Base-by-base conservation (phyloP, 2,888 invertebrate species). In the Philereme transversata region DNA sequence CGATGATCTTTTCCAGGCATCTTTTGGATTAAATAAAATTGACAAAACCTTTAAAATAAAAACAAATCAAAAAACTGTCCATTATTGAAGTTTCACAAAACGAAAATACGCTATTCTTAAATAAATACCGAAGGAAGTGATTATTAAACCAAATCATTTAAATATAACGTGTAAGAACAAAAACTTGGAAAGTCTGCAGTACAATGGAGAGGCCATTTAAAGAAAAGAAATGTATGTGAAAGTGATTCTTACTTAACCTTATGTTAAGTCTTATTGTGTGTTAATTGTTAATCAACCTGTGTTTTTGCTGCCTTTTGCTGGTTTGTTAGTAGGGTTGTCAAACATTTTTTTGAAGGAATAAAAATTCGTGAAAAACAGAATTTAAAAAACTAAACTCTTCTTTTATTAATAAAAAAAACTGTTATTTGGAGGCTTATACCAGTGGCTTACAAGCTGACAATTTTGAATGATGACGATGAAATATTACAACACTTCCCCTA, bases 181-280 rank as follows among this genome's bases (percentile, higher is more conserved):
- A 51, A 50, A 52, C 11, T 41, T 49, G 46, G 59, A 59, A 59
- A 59, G 59, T 22, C 38, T 48, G 40, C 44, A 45, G 48, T 11
- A 53, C 53, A 57, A 48, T 46, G 49, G 36, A 34, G 22, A 51
- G 57, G 53, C 57, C 62, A 57, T 57, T 46, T 57, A 51, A 46
- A 45, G n/a, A 45, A 54, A 50, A 51, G 51, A 52, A 49, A 60
- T 44, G 43, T 44, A 50, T 22, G 57, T 54, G 62, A 62, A 62
- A 62, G 57, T 62, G 52, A 4, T 50, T 51, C 52, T 46, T 57
- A 57, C 54, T 57, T 62, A 50, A 62, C 62, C 45, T 55, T 36
- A 35, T 43, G 55, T 51, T 55, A 47, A 35, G n/a, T 47, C 47
- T 48, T 57, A 66, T 64, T 67, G 64, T 67, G 57, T 67, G 64